Evolutionary conservation across 2,797 vertebrate genomes (phyloP), one percentile per base, ranked within the genome.

Genomic region (Pygocentrus nattereri): DNA sequence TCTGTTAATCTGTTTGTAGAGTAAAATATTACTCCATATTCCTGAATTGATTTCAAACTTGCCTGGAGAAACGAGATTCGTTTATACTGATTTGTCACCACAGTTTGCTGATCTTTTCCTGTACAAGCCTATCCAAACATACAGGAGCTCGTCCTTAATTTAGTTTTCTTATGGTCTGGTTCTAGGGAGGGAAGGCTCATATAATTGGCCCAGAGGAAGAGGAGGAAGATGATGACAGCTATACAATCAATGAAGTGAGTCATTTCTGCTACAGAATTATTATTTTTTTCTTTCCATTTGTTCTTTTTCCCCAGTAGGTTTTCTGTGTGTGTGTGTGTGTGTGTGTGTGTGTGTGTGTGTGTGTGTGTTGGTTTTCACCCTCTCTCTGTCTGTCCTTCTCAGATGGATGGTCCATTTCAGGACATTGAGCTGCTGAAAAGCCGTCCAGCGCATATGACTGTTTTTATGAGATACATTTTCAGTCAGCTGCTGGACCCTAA

Each of bases 171-270:
- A 11, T 2, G 18, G 2, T 74, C 13, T 56, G 44, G 3, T 41
- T 21, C 41, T 13, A 95, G 95, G 88, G 85, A 3, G 90, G 88
- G n/a, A 93, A 90, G 65, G 79, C 85, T 0, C 94, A 96, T 80
- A 98, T 98, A 85, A 98, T 98, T 3, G 94, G 96, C 5, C 97
- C 97, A 0, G 97, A 98, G 90, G 97, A 98, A 77, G 96, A 97
- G 84, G 96, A 94, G 1, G 96, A 97, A 41, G 96, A 95, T 0
- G 94, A 95, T 41, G 91, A 34, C 34, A 34, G 94, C 76, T 96
- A 96, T 82, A 75, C 87, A 0, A 87, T 92, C n/a, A 96, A 95
- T 1, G 97, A 98, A 94, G 97, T 98, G 87, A 89, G 87, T 15
- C 67, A 15, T 27, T 13, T 49, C 23, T 69, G 19, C 21, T 71